Percentiles rank a stretch among this genome's conserved stretches.
phyloP scores from a whole-genome alignment of 2,797 vertebrate genomes.

The Parauchenoglanis ngamensis region DNA sequence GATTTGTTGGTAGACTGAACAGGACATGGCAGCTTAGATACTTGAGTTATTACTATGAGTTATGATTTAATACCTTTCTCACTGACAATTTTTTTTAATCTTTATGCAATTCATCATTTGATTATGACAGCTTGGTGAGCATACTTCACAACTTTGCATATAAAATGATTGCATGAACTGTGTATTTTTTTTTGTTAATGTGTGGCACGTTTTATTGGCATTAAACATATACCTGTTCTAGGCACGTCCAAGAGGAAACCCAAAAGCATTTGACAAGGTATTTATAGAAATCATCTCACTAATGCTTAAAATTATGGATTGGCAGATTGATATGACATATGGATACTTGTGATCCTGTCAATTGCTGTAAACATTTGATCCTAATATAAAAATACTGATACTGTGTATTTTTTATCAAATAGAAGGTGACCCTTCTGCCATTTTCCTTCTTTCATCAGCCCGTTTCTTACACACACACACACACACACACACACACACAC shows the following conservation, averaged over 20 bases:
- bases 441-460: neutral
- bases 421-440: neutral
- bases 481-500: neutral
- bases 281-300: constrained; percentile 31
- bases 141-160: neutral
- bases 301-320: neutral
- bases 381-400: neutral
- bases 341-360: neutral
- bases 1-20: neutral
- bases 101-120: neutral
- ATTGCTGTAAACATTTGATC: neutral
- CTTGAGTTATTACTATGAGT: neutral
- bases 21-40: neutral
- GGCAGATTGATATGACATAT: neutral
- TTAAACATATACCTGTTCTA: neutral
- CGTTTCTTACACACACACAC: neutral
- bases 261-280: constrained; percentile 49
- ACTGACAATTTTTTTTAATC: neutral
- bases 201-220: neutral
- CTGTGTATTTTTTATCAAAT: neutral
- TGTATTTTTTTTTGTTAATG: neutral
- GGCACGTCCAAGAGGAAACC: constrained; percentile 41
- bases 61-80: neutral
- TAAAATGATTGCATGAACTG: neutral
- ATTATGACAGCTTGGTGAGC: constrained; percentile 47